Percentiles rank a stretch among this genome's conserved stretches.
Evolutionary conservation across 2,113 vertebrate genomes (phyloP).

Genomic region (Hiodon tergisus): DNA sequence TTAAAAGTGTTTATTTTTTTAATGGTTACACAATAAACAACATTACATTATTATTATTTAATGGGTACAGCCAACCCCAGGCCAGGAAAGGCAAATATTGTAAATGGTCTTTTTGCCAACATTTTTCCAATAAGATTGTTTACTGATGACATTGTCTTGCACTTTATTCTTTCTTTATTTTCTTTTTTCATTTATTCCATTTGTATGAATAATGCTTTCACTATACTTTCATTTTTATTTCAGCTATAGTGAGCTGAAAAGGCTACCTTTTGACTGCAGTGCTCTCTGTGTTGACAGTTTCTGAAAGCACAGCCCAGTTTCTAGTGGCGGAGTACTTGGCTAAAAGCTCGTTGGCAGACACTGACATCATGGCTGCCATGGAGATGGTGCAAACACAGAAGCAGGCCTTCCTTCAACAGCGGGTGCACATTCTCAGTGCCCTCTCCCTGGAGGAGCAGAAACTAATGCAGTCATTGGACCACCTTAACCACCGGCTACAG

Average conservation of each 20-base stretch:
- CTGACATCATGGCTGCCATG: constrained; percentile 54
- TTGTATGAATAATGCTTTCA: not conserved
- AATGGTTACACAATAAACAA: too few species aligned
- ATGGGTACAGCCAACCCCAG: too few species aligned
- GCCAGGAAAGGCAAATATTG: too few species aligned
- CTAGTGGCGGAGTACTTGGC: constrained; percentile 56
- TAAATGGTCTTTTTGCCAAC: too few species aligned
- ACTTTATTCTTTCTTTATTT: not conserved
- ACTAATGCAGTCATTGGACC: constrained; percentile 74
- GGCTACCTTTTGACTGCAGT: constrained; percentile 4
- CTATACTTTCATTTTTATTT: not conserved
- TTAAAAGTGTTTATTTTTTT: too few species aligned
- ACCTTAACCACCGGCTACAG: constrained; percentile 71
- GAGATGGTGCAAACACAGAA: constrained; percentile 47
- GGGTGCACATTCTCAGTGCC: constrained; percentile 35
- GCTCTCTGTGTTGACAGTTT: constrained; percentile 55
- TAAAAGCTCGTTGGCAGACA: constrained; percentile 46
- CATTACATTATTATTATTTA: too few species aligned
- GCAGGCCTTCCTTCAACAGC: constrained; percentile 10
- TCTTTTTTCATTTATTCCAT: constrained; percentile 18
- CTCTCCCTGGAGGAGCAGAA: constrained; percentile 78
- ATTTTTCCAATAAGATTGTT: too few species aligned
- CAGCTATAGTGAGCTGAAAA: not conserved
- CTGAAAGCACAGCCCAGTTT: constrained; percentile 61
- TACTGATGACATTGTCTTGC: too few species aligned